Evolutionary conservation across 2,888 invertebrate genomes (phyloP).

Genomic region (Amphiduros pacificus): DNA sequence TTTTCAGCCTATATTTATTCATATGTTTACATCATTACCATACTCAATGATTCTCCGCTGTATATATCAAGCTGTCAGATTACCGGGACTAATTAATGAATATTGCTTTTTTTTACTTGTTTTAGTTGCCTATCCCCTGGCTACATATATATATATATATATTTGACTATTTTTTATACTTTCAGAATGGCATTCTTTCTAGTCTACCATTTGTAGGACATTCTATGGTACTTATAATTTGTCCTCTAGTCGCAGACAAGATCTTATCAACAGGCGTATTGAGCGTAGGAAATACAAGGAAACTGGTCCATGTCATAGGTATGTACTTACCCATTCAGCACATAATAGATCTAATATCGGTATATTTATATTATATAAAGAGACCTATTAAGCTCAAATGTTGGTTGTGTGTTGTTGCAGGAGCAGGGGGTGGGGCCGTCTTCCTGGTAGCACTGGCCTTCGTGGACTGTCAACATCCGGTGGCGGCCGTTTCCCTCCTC

Average conservation of each 20-base stretch:
- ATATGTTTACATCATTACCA: too few relatives aligned
- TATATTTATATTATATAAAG: too few relatives aligned
- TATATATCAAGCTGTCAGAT: too few relatives aligned
- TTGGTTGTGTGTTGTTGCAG: too few relatives aligned
- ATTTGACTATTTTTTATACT: too few relatives aligned
- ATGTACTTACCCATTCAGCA: neutral
- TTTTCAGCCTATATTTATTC: too few relatives aligned
- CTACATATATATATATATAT: too few relatives aligned
- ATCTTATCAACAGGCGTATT: neutral
- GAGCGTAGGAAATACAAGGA: neutral
- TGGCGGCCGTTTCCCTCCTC: neutral
- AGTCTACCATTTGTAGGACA: neutral
- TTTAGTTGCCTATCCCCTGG: too few relatives aligned
- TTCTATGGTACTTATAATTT: neutral
- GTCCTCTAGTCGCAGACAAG: neutral
- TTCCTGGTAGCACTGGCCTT: neutral
- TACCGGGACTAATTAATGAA: too few relatives aligned
- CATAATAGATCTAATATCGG: slow-evolving; percentile 1
- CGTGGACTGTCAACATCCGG: neutral
- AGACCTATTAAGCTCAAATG: too few relatives aligned
- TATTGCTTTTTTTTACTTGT: too few relatives aligned
- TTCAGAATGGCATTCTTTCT: neutral
- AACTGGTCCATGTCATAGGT: neutral
- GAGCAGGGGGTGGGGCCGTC: neutral
- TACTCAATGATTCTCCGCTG: too few relatives aligned